Evolutionary conservation across 2,797 vertebrate species (phyloP).

Genomic region (Eremophila alpestris): DNA sequence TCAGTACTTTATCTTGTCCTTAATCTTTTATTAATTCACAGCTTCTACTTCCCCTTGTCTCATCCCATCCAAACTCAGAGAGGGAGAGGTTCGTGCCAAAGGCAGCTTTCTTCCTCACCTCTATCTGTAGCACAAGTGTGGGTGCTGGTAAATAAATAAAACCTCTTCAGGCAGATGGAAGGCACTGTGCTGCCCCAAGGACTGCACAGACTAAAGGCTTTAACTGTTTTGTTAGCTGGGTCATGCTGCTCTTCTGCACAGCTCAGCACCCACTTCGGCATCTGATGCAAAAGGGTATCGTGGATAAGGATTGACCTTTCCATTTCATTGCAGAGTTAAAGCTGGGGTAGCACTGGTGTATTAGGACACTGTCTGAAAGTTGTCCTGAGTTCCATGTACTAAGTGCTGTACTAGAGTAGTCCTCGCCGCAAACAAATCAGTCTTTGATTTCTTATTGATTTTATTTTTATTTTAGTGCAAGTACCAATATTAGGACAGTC

Average conservation of each 20-base stretch:
- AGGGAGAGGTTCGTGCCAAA: not conserved
- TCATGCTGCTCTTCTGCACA: not conserved
- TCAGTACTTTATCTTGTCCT: not conserved
- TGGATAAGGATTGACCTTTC: not conserved
- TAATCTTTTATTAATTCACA: not conserved
- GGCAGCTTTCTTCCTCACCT: not conserved
- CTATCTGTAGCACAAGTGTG: not conserved
- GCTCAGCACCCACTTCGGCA: not conserved
- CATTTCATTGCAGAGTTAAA: not conserved
- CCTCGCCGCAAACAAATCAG: not conserved
- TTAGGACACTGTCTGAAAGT: not conserved
- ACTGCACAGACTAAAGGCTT: not conserved
- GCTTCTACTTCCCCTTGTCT: not conserved
- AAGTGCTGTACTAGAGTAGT: not conserved
- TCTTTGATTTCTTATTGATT: not conserved
- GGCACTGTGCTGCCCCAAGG: not conserved
- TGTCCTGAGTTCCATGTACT: not conserved
- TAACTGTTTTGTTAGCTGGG: not conserved
- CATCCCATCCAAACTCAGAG: not conserved
- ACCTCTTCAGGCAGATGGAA: not conserved
- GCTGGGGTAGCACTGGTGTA: accelerated
- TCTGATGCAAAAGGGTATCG: not conserved
- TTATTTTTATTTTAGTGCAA: not conserved
- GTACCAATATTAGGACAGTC: not conserved
- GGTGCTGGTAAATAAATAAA: not conserved